Evolutionary conservation across 2,797 vertebrate species (phyloP).

Genomic region (Adelosebastes latens): DNA sequence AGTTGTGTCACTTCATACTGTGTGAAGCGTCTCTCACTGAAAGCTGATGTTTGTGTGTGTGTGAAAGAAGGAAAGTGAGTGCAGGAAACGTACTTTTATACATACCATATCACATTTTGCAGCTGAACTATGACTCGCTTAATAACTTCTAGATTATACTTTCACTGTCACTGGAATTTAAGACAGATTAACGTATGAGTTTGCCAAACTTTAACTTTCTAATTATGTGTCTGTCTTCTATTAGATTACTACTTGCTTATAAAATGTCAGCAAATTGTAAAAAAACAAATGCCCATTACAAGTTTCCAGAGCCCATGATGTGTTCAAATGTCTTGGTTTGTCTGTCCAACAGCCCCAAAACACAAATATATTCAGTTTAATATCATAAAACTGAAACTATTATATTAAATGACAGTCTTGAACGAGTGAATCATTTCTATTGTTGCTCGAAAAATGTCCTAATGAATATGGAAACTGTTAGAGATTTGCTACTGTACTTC

Average conservation of each 20-base stretch:
- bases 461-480: not conserved
- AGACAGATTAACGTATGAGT: not conserved
- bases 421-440: not conserved
- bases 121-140: not conserved
- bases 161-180: not conserved
- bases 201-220: not conserved
- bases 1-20: conserved; percentile 36
- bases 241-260: not conserved
- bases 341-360: not conserved
- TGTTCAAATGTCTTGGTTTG: not conserved
- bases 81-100: not conserved
- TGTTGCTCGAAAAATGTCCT: not conserved
- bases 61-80: conserved; percentile 17
- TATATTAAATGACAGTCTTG: not conserved
- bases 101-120: not conserved
- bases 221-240: not conserved
- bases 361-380: not conserved
- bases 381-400: not conserved
- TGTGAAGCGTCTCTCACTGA: conserved; percentile 31
- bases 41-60: conserved; percentile 12
- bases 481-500: not conserved
- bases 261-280: not conserved
- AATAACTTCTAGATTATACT: not conserved
- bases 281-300: not conserved
- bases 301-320: not conserved